These are phyloP conservation scores for Hypotaenidia okinawae DNA, from an alignment of 2,797 vertebrate genomes.

Conservation along the genomic window DNA sequence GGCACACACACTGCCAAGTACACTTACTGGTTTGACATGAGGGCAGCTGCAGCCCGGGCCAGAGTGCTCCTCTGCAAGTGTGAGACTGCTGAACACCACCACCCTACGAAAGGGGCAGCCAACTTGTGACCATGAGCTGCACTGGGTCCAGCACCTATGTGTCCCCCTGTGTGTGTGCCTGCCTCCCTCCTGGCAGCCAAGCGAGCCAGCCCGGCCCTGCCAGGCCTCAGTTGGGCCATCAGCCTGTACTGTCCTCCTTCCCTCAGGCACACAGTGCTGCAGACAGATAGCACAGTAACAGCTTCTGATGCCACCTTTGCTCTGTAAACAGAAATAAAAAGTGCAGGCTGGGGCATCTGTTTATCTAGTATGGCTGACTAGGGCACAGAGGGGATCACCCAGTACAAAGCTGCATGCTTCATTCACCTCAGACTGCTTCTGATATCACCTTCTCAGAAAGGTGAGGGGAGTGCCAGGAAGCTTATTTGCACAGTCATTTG, in stretches of 20 bases:
- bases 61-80: background rate
- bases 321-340: background rate
- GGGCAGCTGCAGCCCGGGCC: background rate
- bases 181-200: background rate
- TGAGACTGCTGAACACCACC: fast-evolving
- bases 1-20: background rate
- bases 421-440: background rate
- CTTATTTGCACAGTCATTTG: background rate
- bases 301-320: background rate
- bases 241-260: too few relatives aligned
- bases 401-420: background rate
- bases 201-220: background rate
- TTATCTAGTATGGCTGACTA: background rate
- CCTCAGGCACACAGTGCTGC: background rate
- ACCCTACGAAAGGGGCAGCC: background rate
- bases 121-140: background rate
- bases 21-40: background rate
- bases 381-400: background rate
- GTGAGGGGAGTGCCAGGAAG: background rate
- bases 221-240: background rate
- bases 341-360: background rate
- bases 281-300: too few relatives aligned
- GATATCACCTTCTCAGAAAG: background rate
- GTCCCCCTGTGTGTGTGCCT: background rate
- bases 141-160: background rate